These are phyloP conservation scores for Centruroides sculpturatus DNA, from an alignment of 1,140 invertebrate species.

Conservation along the genomic window DNA sequence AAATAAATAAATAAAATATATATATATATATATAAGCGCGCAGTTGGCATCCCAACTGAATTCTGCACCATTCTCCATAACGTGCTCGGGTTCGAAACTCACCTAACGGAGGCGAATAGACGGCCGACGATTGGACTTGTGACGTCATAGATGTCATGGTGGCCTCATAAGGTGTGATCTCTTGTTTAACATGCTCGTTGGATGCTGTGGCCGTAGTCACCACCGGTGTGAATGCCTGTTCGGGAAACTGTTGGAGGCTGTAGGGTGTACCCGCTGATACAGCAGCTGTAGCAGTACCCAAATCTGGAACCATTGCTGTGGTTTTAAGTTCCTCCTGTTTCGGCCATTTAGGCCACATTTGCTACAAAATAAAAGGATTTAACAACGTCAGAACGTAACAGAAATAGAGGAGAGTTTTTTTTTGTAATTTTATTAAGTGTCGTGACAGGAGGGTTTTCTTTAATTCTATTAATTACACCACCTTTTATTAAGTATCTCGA, in stretches of 20 bases:
- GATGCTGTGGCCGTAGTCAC: conserved; percentile 2
- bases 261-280: conserved; percentile 16
- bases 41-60: too few species aligned
- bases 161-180: conserved; percentile 34
- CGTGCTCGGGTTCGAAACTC: conserved; percentile 12
- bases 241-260: conserved; percentile 12
- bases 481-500: too few species aligned
- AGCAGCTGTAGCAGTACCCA: conserved; percentile 5
- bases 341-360: conserved; percentile 20
- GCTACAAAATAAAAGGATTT: conserved; percentile 4
- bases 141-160: conserved; percentile 51
- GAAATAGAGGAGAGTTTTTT: too few species aligned
- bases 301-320: conserved; percentile 11
- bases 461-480: too few species aligned
- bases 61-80: too few species aligned
- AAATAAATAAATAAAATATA: too few species aligned
- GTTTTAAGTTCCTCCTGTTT: conserved; percentile 18
- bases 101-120: conserved; percentile 58
- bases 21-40: too few species aligned
- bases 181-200: conserved; percentile 7
- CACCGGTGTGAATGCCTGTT: conserved; percentile 15
- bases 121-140: conserved; percentile 46
- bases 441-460: too few species aligned
- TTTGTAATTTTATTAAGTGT: too few species aligned
- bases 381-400: neutral